These are phyloP conservation scores for Trematomus bernacchii DNA, from an alignment of 2,797 vertebrate species.

Conservation along the genomic window DNA sequence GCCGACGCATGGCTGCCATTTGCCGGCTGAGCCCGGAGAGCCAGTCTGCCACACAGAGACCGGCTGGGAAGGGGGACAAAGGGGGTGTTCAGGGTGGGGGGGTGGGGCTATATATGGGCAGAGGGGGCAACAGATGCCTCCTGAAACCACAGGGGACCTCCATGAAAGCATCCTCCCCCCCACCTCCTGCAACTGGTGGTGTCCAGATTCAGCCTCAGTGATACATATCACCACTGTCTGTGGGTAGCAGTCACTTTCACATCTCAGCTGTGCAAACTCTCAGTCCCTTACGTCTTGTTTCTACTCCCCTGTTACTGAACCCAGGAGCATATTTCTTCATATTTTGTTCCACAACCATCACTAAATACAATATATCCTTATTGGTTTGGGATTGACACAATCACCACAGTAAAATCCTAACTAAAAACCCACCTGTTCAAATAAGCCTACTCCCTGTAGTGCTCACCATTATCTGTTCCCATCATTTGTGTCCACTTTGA, in stretches of 20 bases:
- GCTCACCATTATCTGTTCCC: too few relatives aligned
- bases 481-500: too few relatives aligned
- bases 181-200: conserved; percentile 88
- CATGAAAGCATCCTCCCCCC: conserved; percentile 85
- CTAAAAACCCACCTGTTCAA: too few relatives aligned
- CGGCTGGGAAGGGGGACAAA: conserved; percentile 61
- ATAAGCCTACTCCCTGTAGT: too few relatives aligned
- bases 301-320: neutral
- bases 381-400: neutral
- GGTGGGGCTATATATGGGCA: conserved; percentile 87
- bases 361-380: neutral
- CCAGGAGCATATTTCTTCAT: neutral
- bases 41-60: conserved; percentile 62
- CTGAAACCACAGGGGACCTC: conserved; percentile 92
- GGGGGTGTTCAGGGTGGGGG: conserved; percentile 66
- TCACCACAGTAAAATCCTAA: too few relatives aligned
- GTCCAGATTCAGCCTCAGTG: conserved; percentile 55
- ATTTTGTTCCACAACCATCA: neutral
- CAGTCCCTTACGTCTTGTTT: conserved; percentile 1
- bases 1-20: conserved; percentile 61
- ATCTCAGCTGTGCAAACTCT: conserved; percentile 27
- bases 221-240: conserved; percentile 72
- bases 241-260: conserved; percentile 34
- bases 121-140: conserved; percentile 93
- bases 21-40: conserved; percentile 56